Base-by-base conservation (phyloP, 2,113 vertebrate species). In the Miniopterus natalensis region DNA sequence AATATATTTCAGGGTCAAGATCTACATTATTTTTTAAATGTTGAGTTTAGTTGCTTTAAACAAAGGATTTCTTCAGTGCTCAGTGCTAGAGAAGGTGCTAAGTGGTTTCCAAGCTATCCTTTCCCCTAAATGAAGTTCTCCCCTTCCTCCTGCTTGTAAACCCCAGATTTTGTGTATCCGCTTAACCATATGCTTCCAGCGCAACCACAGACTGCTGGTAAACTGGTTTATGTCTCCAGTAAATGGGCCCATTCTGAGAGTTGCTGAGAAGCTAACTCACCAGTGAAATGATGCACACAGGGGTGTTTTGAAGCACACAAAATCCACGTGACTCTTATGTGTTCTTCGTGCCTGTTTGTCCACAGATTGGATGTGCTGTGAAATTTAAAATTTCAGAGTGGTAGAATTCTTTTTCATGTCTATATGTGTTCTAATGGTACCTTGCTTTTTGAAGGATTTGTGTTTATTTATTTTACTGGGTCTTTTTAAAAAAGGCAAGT, bases 41-140 rank as follows among this genome's bases (percentile, higher is more conserved):
- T 40, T 77, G 31, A 85, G 55, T 42, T 59, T 65, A 66, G 17
- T 5, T 96, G 53, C 29, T 57, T 77, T 49, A 17, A 90, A 47
- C 40, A 70, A 55, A 73, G 73, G 53, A 49, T 84, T 92, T 79
- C 84, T 73, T 73, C 61, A 59, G 25, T 84, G 81, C 57, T 75
- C 36, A 8, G 8, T 9, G 29, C 45, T 53, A 7, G 70, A 53
- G 31, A n/a, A 89, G 12, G 8, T 74, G 31, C 79, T 87, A 31
- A 31, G 11, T 15, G 11, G 7, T 93, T 45, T 31, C 36, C 31
- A 29, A 40, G 25, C 53, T 68, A 5, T 15, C 53, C 17, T 65
- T 71, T 57, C 4, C 17, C 31, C 21, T 45, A 57, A 53, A 31
- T 75, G 18, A 36, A n/a, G 18, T 6, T 20, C 12, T 45, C 13